Conservation (phyloP, 2,113 vertebrate genomes). For the Bos indicus region DNA sequence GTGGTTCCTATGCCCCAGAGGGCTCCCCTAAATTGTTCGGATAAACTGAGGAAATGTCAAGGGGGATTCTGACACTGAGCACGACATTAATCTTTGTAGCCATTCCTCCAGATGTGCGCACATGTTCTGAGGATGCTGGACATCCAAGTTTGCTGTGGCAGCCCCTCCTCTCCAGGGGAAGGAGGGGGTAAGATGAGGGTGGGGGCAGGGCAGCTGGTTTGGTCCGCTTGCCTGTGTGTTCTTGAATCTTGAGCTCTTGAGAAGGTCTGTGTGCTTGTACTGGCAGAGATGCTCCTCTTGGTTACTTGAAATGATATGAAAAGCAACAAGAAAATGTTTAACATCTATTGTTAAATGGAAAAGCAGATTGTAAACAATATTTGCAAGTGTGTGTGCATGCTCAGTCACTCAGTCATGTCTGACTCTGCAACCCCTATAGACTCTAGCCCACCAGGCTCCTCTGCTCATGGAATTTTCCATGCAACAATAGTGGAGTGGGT, state of each 20-base stretch:
- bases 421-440: not conserved
- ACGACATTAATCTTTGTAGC: constrained; percentile 77
- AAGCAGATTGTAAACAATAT: not conserved
- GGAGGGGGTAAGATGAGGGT: not conserved
- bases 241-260: not conserved
- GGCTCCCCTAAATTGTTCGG: constrained; percentile 74
- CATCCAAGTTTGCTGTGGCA: constrained; percentile 13
- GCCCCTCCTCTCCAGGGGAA: not conserved
- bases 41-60: constrained; percentile 80
- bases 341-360: not conserved
- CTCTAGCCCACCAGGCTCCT: not conserved
- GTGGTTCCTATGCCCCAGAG: constrained; percentile 65
- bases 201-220: not conserved
- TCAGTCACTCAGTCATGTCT: not conserved
- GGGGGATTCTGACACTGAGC: constrained; percentile 72
- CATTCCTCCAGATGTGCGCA: constrained; percentile 73
- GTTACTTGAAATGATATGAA: not conserved
- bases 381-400: not conserved
- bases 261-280: not conserved
- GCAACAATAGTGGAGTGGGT: not conserved
- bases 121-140: constrained; percentile 25
- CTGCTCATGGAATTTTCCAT: not conserved
- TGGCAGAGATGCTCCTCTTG: not conserved
- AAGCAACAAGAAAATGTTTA: not conserved
- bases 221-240: not conserved